Base-by-base conservation (phyloP, 2,888 invertebrate species). In the Liopterus haemorrhoidalis region DNA sequence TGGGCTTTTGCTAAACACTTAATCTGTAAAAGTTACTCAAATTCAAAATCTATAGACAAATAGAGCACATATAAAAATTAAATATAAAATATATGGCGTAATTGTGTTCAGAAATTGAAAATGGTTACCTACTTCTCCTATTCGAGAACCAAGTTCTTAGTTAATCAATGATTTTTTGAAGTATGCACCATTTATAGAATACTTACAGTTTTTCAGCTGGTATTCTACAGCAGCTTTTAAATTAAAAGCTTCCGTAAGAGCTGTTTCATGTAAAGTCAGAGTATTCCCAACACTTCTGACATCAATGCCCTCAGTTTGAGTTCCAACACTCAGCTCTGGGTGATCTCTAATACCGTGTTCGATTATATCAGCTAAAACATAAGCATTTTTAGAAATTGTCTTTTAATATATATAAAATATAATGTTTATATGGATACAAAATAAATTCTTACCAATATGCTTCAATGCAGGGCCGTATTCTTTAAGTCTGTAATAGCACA, bases 181-280 rank as follows among this genome's bases (percentile, higher is more conserved):
- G 9, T 3, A 15, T 19, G 18, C 19, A 38, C 1, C 21, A 47
- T n/a, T n/a, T n/a, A n/a, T n/a, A n/a, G n/a, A 11, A 18, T 18
- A 52, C 63, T 70, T 71, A 78, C 87, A 73, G 65, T 92, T 89
- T 65, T 86, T 87, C 38, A 88, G 76, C 64, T 94, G 91, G 69
- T 92, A 99, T 68, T 97, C 96, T 57, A 99, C 93, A 3, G 97
- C 97, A 6, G 97, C 95, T 73, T 97, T 97, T 15, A 99, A 74
- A 71, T 99, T 99, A 62, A 97, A 93, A 0, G 97, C 96, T 71
- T 99, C 99, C 8, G 99, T 91, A 2, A 99, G 76, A 14, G 95
- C 94, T 3, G 97, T 96, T 66, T 96, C 86, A 60, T 97, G 95
- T 46, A 99, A 74, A 1, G 87, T 87, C 46, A 92, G 70, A 1